phyloP scores from a whole-genome alignment of 2,888 invertebrate species.

The Chromoteleia sp. region DNA sequence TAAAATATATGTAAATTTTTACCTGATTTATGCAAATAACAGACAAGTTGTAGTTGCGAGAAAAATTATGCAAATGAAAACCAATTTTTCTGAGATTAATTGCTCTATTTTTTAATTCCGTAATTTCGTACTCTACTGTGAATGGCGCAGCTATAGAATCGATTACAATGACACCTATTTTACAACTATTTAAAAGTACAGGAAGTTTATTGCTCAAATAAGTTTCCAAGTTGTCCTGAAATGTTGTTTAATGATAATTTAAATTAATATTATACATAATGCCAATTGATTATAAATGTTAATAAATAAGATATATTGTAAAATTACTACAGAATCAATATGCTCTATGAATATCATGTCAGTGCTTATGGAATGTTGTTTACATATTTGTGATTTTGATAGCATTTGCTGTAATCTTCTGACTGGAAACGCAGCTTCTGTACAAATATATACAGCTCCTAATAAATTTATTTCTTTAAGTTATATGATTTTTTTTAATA shows the following conservation, averaged over 20 bases:
- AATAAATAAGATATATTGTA: slow-evolving; percentile 15
- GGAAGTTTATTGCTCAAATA: slow-evolving; percentile 86
- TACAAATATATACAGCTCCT: slow-evolving; percentile 89
- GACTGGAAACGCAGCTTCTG: slow-evolving; percentile 91
- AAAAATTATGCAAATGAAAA: slow-evolving; percentile 86
- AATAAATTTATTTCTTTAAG: slow-evolving; percentile 11
- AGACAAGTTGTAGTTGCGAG: slow-evolving; percentile 86
- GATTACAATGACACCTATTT: slow-evolving; percentile 88
- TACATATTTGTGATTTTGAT: slow-evolving; percentile 79
- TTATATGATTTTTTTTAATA: not conserved
- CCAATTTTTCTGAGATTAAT: slow-evolving; percentile 87
- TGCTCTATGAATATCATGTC: slow-evolving; percentile 89
- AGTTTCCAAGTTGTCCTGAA: slow-evolving; percentile 86
- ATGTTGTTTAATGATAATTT: slow-evolving; percentile 46
- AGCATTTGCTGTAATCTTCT: slow-evolving; percentile 87
- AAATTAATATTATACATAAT: too few relatives aligned
- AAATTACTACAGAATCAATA: slow-evolving; percentile 84
- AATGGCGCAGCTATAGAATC: slow-evolving; percentile 92
- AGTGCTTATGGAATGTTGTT: slow-evolving; percentile 81
- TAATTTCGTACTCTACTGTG: slow-evolving; percentile 86
- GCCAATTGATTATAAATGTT: not conserved
- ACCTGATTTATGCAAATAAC: slow-evolving; percentile 91
- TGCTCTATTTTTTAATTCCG: slow-evolving; percentile 86
- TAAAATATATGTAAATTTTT: slow-evolving; percentile 49
- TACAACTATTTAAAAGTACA: slow-evolving; percentile 85